Evolutionary conservation across 2,888 invertebrate genomes (phyloP), one percentile per base, ranked within the genome.

Genomic region (Eristalis arbustorum): DNA sequence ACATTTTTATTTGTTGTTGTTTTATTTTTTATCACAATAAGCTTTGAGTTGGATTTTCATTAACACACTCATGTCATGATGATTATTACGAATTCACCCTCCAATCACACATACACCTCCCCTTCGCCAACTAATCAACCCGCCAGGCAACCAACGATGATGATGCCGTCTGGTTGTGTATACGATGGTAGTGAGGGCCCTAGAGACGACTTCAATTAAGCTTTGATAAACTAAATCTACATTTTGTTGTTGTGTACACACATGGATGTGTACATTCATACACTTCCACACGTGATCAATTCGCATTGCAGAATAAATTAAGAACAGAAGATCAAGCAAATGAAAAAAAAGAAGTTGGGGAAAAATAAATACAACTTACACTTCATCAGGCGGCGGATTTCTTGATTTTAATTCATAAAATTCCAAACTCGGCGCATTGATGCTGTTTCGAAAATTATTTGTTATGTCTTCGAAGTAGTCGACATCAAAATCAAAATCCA

Each of bases 381-480:
- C 95, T 93, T 94, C 94, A 88, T 94, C 93, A 82, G 90, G 89
- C 57, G 91, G 90, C 40, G 95, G 93, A 63, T 94, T 94, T 89
- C 94, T 94, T 22, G 94, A 94, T 90, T 95, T 95, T 63, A 95
- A 91, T 91, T 95, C 94, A 91, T 95, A 95, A 91, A 94, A 95
- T 92, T 95, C 95, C 89, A 92, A 89, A 82, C 90, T 90, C n/a
- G 90, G 90, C 14, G 91, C 88, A 85, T 90, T 89, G 8, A 89
- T 88, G 18, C 91, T 90, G 31, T 90, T 89, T 34, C 90, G 90
- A 66, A 89, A 90, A n/a, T 91, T 89, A 61, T 90, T 90, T n/a
- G 91, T 89, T 42, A 91, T 88, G 49, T 92, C 91, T 67, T 89
- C 91, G 25, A 91, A 88, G 77, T 89, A 89, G 37, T 92, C 91